These are phyloP conservation scores for Catharus fuscescens DNA, from an alignment of 2,113 vertebrate species.

Conservation along the genomic window DNA sequence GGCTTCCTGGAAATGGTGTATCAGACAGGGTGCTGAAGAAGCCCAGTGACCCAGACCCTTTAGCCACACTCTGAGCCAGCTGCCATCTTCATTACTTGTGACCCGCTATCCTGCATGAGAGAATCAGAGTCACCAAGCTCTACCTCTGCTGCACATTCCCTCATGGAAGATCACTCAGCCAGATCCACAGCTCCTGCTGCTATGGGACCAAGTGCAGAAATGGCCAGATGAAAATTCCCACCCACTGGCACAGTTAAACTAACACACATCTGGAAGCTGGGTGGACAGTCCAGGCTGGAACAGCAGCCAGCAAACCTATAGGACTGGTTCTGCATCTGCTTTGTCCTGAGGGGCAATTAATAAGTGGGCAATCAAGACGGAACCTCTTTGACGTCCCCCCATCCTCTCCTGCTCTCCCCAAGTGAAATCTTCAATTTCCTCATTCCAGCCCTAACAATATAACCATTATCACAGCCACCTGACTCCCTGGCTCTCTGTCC, in stretches of 20 bases:
- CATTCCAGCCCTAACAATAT: constrained; percentile 56
- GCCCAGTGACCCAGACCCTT: not conserved
- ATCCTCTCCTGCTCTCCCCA: not conserved
- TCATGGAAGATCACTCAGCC: not conserved
- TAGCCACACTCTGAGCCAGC: not conserved
- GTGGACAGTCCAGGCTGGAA: not conserved
- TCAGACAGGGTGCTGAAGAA: not conserved
- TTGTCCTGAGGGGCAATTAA: not conserved
- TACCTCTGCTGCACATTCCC: not conserved
- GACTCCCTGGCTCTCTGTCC: not conserved
- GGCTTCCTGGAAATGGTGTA: not conserved
- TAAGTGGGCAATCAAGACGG: not conserved
- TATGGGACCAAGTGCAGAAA: not conserved
- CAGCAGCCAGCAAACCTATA: not conserved
- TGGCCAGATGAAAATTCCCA: not conserved
- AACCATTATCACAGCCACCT: constrained; percentile 32
- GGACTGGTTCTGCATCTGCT: not conserved
- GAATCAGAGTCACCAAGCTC: not conserved
- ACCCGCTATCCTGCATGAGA: rapidly evolving
- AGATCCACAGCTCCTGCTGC: not conserved
- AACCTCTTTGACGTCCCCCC: not conserved
- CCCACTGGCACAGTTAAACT: not conserved
- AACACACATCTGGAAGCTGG: not conserved
- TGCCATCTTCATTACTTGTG: not conserved
- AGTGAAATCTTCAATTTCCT: constrained; percentile 49